These are phyloP conservation scores for Agriopis aurantiaria DNA, from an alignment of 2,888 invertebrate species.

Conservation along the genomic window DNA sequence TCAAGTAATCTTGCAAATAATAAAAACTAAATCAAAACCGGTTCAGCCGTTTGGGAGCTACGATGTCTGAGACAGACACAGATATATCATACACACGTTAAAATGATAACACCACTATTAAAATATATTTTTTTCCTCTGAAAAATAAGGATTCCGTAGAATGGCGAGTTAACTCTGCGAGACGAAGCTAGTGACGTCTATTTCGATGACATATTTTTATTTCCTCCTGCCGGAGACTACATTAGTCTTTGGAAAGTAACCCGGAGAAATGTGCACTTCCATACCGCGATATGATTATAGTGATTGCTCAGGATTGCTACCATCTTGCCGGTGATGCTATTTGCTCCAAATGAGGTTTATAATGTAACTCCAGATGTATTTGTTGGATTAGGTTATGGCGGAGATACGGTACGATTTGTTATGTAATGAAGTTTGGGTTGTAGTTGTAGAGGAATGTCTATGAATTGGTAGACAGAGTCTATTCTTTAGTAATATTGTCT, in stretches of 20 bases:
- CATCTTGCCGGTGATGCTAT: slow-evolving; percentile 39
- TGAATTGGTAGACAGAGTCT: not conserved
- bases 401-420: not conserved
- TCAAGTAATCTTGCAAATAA: too few species aligned
- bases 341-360: slow-evolving; percentile 60
- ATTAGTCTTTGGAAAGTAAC: slow-evolving; percentile 26
- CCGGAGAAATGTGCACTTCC: slow-evolving; percentile 53
- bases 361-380: slow-evolving; percentile 32
- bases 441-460: not conserved
- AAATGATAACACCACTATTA: too few species aligned
- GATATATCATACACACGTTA: too few species aligned
- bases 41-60: too few species aligned
- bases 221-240: slow-evolving; percentile 25
- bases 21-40: too few species aligned
- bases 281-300: slow-evolving; percentile 60
- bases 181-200: not conserved
- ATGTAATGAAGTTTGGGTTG: not conserved
- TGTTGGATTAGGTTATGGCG: slow-evolving; percentile 10
- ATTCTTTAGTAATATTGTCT: not conserved
- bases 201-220: slow-evolving; percentile 16
- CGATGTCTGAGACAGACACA: too few species aligned
- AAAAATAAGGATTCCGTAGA: too few species aligned
- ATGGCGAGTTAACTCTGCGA: too few species aligned
- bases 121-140: too few species aligned
- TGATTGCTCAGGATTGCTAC: slow-evolving; percentile 51